These are phyloP conservation scores for Lycodopsis pacificus DNA, from an alignment of 2,797 vertebrate species.

Conservation along the genomic window DNA sequence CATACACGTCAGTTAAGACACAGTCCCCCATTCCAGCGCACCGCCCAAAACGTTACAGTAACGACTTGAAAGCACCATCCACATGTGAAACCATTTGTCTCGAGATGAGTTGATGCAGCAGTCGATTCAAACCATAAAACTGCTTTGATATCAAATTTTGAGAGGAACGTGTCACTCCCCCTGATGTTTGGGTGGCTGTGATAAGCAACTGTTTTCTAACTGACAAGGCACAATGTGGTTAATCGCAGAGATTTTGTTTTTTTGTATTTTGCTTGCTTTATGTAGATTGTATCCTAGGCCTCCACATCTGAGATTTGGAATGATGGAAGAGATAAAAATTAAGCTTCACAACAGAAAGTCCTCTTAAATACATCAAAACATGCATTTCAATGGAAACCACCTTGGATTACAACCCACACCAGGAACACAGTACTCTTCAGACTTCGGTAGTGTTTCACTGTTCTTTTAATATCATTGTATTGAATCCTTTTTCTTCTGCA, in stretches of 20 bases:
- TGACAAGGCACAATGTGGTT: neutral
- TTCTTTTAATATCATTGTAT: neutral
- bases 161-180: neutral
- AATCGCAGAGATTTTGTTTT: neutral
- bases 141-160: neutral
- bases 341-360: neutral
- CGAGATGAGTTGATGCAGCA: slow-evolving; percentile 35
- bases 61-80: neutral
- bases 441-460: neutral
- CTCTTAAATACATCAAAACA: slow-evolving; percentile 7
- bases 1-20: slow-evolving; percentile 17
- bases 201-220: slow-evolving; percentile 17
- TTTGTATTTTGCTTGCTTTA: neutral
- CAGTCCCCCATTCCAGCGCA: neutral
- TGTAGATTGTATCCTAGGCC: neutral
- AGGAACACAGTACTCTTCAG: neutral
- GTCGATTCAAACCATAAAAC: slow-evolving; percentile 40
- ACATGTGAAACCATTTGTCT: slow-evolving; percentile 31
- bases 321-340: neutral
- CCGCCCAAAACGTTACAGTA: neutral
- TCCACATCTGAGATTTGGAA: neutral
- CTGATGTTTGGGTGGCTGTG: slow-evolving; percentile 7
- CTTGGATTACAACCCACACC: neutral
- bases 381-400: neutral
- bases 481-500: neutral